Base-by-base conservation (phyloP, 2,888 invertebrate genomes). In the Aphrophora alni region DNA sequence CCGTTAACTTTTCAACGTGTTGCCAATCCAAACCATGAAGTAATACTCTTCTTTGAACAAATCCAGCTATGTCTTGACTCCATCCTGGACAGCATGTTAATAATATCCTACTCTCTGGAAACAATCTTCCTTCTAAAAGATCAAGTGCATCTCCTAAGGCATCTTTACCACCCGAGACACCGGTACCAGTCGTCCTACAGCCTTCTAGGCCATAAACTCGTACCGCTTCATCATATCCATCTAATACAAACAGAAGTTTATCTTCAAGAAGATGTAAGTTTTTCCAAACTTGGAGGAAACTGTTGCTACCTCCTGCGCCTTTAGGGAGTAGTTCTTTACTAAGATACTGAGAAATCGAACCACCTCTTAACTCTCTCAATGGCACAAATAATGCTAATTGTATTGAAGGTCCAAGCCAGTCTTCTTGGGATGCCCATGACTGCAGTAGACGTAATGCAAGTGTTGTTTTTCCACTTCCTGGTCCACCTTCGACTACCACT, bases 401-500 rank as follows among this genome's bases (percentile, higher is more conserved):
- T n/a, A 90, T 88, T 24, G 89, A 88, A 2, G 89, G 89, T 27
- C 88, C 89, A 25, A 87, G 86, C 87, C 87, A 87, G 27, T 86
- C 87, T 33, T 87, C 87, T 83, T 90, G 89, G 44, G 89, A 89
- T 1, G 90, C 90, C 91, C 91, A 91, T 7, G 90, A 90, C 85
- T 90, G 89, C 14, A 91, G 87, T n/a, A 91, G 87, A 38, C 90
- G 88, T 68, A 91, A 87, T 71, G 89, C 89, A 8, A 91, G 86
- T 17, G 90, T 89, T 38, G 90, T 90, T 82, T 90, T 89, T 33
- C 90, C 90, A 79, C 89, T 89, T 85, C 91, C 90, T 71, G 90
- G 88, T 68, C 90, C 90, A 71, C 91, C 91, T 85, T 91, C 90
- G 17, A 91, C 87, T 59, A 91, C 88, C 72, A 91, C 89, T 21